Base-by-base conservation (phyloP, 2,113 vertebrate species). In the Gallinago media region DNA sequence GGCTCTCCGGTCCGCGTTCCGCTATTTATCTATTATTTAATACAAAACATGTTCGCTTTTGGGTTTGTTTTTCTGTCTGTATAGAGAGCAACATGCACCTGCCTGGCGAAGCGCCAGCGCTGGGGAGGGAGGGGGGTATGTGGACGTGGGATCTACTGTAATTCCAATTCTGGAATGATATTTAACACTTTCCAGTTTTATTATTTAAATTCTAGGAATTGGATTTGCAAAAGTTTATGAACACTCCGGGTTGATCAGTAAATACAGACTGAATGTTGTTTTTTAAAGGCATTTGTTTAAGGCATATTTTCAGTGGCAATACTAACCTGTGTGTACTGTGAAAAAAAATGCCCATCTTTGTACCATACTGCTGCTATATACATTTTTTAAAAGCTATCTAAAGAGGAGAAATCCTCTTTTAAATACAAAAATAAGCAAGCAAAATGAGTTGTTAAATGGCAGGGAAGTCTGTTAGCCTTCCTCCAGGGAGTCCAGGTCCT, bases 1-100 rank as follows among this genome's bases (percentile, higher is more conserved):
- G 73, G 87, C 96, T 96, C 89, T 95, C 70, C 97, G 78, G 55
- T 88, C 61, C 11, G 21, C 85, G 66, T 93, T 73, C 72, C 85
- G 92, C 93, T 98, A 95, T 98, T 98, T 98, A 98, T 98, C 80
- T 96, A 7, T 97, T 46, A 98, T 97, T 98, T 97, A 97, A 98
- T 70, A 73, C 90, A 76, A 85, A 92, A 67, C 0, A 5, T 95
- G 59, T 90, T 95, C 68, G 92, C 93, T 93, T 96, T 93, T 58
- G 40, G 26, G 23, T 0, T 63, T 54, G 67, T 9, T 63, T 31
- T 59, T 75, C 71, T 70, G 78, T 44, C 84, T 97, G 80, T 94
- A 82, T 91, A 65, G 80, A 93, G n/a, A 94, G 75, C 92, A 95
- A 94, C 89, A 91, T 94, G 81, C 61, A 88, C 85, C 88, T 93